Evolutionary conservation across 2,888 invertebrate species (phyloP), one percentile per base, ranked within the genome.

Genomic region (Perithous albicinctus): DNA sequence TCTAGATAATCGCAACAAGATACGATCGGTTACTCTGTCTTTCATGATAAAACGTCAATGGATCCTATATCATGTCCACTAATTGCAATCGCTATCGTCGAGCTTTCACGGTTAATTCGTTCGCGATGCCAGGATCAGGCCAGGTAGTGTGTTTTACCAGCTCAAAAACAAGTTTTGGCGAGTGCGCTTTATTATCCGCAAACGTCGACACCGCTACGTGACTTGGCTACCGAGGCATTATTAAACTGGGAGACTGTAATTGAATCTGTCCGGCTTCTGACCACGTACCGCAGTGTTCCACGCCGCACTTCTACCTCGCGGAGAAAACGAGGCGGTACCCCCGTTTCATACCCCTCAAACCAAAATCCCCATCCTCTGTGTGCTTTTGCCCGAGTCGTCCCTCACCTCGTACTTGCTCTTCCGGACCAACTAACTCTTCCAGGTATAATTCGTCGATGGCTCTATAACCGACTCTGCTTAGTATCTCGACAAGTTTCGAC

Each of bases 191-290:
- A 85, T 85, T 83, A 83, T 84, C 82, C 81, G 74, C 79, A 75
- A 85, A 82, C 81, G 81, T 78, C 70, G 78, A 80, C 79, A 78
- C 76, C 84, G 83, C 73, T 82, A 84, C 87, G 88, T 86, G 87
- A 87, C 88, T 87, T 83, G 86, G 85, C 83, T 85, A 67, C 76
- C 70, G 83, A 76, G 84, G 86, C 86, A 89, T 89, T 88, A 89
- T 89, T 89, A 88, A 89, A 87, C 87, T 80, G 80, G 75, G 69
- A 46, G 26, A 76, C 46, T 84, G 87, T 89, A 89, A 88, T 89
- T 87, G 89, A 89, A 89, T 89, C 86, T 86, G 88, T 87, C 86
- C 85, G 84, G 86, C 85, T 87, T 88, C 87, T 85, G 87, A 86
- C 87, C 88, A 87, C 86, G 88, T 86, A 88, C 85, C 85, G 82